phyloP scores from a whole-genome alignment of 64 coral and sea anemone genomes.

The Porites lutea region DNA sequence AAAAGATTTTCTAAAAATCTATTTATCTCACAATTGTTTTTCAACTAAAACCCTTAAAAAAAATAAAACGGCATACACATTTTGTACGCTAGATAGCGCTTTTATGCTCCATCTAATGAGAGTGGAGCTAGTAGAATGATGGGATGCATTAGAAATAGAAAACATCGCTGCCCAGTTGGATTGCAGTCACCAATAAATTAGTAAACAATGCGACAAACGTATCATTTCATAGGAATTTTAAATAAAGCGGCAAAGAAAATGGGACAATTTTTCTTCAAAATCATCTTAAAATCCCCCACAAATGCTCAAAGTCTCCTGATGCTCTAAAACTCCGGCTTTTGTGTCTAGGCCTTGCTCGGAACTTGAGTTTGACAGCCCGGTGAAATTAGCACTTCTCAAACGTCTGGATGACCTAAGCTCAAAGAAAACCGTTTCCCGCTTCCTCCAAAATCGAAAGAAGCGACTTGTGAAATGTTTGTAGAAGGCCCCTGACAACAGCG shows the following conservation, averaged over 20 bases:
- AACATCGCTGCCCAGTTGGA: too few relatives aligned
- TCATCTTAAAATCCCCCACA: conserved; percentile 17
- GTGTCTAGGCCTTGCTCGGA: neutral
- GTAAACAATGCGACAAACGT: conserved; percentile 25
- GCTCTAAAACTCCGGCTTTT: conserved; percentile 23
- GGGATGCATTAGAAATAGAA: conserved; percentile 6
- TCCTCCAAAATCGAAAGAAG: too few relatives aligned
- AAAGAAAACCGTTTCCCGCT: too few relatives aligned
- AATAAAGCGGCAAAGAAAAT: conserved; percentile 41
- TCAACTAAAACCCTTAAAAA: neutral
- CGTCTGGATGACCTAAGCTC: too few relatives aligned
- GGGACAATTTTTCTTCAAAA: conserved; percentile 43
- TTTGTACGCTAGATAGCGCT: too few relatives aligned
- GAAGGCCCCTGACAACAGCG: too few relatives aligned
- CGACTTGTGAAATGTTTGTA: too few relatives aligned
- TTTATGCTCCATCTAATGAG: too few relatives aligned
- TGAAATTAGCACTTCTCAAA: too few relatives aligned
- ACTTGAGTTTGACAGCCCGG: too few relatives aligned
- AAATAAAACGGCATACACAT: too few relatives aligned
- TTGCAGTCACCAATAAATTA: neutral
- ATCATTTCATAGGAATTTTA: conserved; percentile 36
- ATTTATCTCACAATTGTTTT: neutral
- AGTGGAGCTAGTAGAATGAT: too few relatives aligned
- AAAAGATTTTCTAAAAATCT: neutral
- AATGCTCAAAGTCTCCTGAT: conserved; percentile 9